These are phyloP conservation scores for Eunapius fragilis DNA, from an alignment of 37 sponge, comb jelly and placozoan genomes.

Conservation along the genomic window DNA sequence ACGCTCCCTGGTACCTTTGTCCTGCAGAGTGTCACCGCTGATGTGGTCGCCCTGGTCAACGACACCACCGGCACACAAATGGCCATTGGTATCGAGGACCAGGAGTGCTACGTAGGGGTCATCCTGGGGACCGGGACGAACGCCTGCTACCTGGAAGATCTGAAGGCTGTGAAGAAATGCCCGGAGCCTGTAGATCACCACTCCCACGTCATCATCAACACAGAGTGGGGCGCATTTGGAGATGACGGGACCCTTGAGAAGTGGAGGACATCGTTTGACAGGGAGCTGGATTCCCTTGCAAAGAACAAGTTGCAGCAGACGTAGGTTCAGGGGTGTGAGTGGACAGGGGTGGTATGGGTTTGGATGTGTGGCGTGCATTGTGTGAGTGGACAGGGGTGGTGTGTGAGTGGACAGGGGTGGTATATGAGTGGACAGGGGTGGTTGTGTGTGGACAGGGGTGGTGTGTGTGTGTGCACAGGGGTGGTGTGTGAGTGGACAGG, in stretches of 20 bases:
- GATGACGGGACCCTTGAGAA: conserved; percentile 84
- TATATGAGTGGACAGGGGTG: no score
- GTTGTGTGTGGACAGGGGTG: no score
- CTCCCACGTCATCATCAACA: conserved; percentile 92
- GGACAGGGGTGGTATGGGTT: not conserved
- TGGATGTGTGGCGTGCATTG: not conserved
- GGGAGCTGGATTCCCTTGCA: conserved; percentile 56
- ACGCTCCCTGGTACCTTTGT: not conserved
- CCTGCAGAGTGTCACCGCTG: conserved; percentile 64
- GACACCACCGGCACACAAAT: conserved; percentile 99
- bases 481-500: no score
- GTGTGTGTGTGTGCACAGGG: no score
- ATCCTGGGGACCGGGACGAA: conserved; percentile 99
- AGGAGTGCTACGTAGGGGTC: conserved; percentile 88
- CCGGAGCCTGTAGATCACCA: conserved; percentile 32
- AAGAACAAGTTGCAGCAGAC: conserved; percentile 68
- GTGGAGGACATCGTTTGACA: conserved; percentile 78
- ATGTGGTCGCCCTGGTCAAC: conserved; percentile 91
- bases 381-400: not conserved
- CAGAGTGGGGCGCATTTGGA: conserved; percentile 99
- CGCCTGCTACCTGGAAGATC: conserved; percentile 94
- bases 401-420: no score
- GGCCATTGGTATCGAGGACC: conserved; percentile 75
- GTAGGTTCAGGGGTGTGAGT: conserved; percentile 19
- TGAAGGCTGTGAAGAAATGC: conserved; percentile 76